Evolutionary conservation across 2,888 invertebrate species (phyloP), one percentile per base, ranked within the genome.

Genomic region (Sphaerophoria taeniata): DNA sequence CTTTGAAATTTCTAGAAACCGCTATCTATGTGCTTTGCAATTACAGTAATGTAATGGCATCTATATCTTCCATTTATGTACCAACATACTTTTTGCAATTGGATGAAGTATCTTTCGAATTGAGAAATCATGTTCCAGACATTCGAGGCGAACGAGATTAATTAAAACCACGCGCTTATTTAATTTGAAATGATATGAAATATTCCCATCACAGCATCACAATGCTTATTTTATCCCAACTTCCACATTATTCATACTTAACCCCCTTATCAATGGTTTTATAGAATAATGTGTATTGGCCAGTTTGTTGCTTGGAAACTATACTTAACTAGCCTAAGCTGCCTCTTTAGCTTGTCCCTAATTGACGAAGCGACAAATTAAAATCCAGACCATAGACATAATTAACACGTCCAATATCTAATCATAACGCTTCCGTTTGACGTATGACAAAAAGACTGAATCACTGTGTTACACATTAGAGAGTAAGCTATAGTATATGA

Each of bases 391-490:
- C 71, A 65, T 80, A 81, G 76, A 47, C 75, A 69, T 73, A 85
- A 85, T 85, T 85, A 85, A 85, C 85, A 85, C 85, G 85, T 85
- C 51, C 76, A 85, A 69, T 81, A 85, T 85, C 81, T 51, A 81
- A 58, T 16, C 75, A 67, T 33, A 49, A 67, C 51, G 81, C 76
- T 85, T 85, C 84, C 81, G 84, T 81, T 56, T 39, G 33, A 75
- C 73, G 43, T 58, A 33, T 4, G 31, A 14, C 6, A 1, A 24
- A 60, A n/a, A 24, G 71, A 43, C 39, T 43, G 45, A 78, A 81
- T 85, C 81, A 31, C 72, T 85, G 72, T 75, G 81, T 76, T 73
- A 72, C 69, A 76, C 39, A 76, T 81, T 85, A 63, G 55, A 63
- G 55, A 72, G 72, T 60, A 53, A 60, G 43, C 51, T 60, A 39